Conservation (phyloP, 2,888 invertebrate species). For the Choristoneura rosaceana region DNA sequence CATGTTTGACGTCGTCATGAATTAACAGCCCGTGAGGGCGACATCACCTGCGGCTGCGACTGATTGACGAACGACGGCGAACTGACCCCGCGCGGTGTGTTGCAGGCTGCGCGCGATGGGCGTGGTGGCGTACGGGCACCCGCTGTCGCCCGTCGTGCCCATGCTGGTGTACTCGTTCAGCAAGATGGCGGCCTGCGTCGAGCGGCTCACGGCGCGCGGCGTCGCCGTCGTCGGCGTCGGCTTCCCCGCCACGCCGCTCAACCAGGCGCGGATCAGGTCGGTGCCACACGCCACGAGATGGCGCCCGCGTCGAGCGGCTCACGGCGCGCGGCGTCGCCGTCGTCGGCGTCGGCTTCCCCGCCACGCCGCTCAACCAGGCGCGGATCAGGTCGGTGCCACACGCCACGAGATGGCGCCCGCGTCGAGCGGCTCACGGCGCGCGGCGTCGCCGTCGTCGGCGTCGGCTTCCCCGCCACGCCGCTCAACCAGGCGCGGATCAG, state of each 20-base stretch:
- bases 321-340: constrained; percentile 93
- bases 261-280: constrained; percentile 93
- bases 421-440: constrained; percentile 86
- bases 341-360: constrained; percentile 99
- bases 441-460: constrained; percentile 97
- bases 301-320: constrained; percentile 94
- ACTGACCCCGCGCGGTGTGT: background rate
- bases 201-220: constrained; percentile 91
- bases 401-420: no score
- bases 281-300: constrained; percentile 83
- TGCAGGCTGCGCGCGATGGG: constrained; percentile 92
- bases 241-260: constrained; percentile 98
- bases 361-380: constrained; percentile 96
- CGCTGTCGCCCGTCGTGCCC: constrained; percentile 98
- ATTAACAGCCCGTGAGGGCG: no score
- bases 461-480: constrained; percentile 99
- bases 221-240: constrained; percentile 98
- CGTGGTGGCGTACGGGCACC: constrained; percentile 96
- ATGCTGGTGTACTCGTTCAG: constrained; percentile 97
- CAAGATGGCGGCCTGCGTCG: constrained; percentile 96
- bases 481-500: constrained; percentile 96
- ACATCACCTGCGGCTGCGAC: no score
- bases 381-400: constrained; percentile 87
- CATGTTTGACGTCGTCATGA: no score
- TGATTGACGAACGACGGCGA: no score